phyloP scores from a whole-genome alignment of 2,888 invertebrate species.

The Heliconius charithonia region DNA sequence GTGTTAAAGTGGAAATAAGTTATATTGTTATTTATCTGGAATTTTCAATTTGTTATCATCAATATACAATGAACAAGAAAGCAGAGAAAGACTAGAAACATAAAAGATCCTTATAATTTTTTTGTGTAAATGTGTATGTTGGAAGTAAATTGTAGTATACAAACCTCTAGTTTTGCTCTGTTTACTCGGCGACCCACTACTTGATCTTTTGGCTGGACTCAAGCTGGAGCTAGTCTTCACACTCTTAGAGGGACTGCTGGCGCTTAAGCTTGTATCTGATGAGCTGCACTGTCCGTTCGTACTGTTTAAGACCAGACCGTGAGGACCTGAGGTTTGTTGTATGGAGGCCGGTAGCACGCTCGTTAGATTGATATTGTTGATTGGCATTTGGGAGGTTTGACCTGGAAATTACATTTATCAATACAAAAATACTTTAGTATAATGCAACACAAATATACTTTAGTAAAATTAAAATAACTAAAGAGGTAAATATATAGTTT shows the following conservation, averaged over 20 bases:
- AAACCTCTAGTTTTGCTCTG: conserved; percentile 90
- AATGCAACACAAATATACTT: too few relatives aligned
- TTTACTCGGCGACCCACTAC: conserved; percentile 92
- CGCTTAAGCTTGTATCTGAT: conserved; percentile 85
- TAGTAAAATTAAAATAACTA: too few relatives aligned
- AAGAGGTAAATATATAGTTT: too few relatives aligned
- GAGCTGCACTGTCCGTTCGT: conserved; percentile 79
- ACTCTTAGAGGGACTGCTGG: conserved; percentile 93
- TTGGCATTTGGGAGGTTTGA: conserved; percentile 66
- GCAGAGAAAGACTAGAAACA: not conserved
- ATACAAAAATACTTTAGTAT: too few relatives aligned
- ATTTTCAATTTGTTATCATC: too few relatives aligned
- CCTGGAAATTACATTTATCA: conserved; percentile 45
- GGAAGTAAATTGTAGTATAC: not conserved
- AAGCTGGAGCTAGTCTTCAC: conserved; percentile 93
- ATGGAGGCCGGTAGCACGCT: conserved; percentile 65
- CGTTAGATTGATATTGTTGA: conserved; percentile 75
- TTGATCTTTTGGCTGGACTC: conserved; percentile 92
- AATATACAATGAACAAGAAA: not conserved
- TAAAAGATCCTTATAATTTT: not conserved
- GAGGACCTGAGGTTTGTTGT: conserved; percentile 64
- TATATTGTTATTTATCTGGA: too few relatives aligned
- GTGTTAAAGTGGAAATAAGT: too few relatives aligned
- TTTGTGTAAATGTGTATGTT: not conserved
- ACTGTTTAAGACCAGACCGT: conserved; percentile 65